Base-by-base conservation (phyloP, 1,140 invertebrate genomes). In the Cataglyphis hispanica region DNA sequence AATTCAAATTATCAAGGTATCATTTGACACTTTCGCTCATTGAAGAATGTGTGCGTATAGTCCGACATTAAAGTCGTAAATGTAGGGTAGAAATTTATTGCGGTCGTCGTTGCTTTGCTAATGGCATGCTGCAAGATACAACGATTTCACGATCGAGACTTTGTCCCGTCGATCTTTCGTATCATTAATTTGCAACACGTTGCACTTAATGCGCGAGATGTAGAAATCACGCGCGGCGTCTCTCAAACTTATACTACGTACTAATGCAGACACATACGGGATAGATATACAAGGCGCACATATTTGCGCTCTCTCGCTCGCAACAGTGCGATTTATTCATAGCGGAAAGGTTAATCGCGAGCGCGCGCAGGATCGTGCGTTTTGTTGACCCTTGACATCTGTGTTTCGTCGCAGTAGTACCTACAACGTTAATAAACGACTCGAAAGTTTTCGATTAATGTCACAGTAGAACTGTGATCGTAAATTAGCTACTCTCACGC, bases 81-180 rank as follows among this genome's bases (percentile, higher is more conserved):
- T 74, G 78, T 83, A 74, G 70, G 66, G 67, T 69, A 72, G 53
- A 74, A 83, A 83, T 83, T 83, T 83, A 83, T 83, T 60, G 78
- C 67, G 10, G 53, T 25, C 67, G 67, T 61, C 67, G 78, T 83
- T 60, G 37, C 78, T 40, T 72, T n/a, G 67, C 78, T 83, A 83
- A 83, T 74, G 78, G 78, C 67, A 53, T 27, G 66, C 37, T 16
- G 66, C 78, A 74, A 74, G 67, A 37, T 83, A 80, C 40, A 74
- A 60, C 78, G 67, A 83, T 74, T 72, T 83, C 78, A 58, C 67
- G 78, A 83, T 83, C 78, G 67, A 34, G 78, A 83, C 78, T 83
- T 83, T 83, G 78, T 83, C 78, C 78, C 78, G 78, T 74, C 78
- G 78, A 83, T 83, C 78, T 83, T 83, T 83, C 78, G 78, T 83